Evolutionary conservation across 2,797 vertebrate species (phyloP).

Genomic region (Buceros bicornis): DNA sequence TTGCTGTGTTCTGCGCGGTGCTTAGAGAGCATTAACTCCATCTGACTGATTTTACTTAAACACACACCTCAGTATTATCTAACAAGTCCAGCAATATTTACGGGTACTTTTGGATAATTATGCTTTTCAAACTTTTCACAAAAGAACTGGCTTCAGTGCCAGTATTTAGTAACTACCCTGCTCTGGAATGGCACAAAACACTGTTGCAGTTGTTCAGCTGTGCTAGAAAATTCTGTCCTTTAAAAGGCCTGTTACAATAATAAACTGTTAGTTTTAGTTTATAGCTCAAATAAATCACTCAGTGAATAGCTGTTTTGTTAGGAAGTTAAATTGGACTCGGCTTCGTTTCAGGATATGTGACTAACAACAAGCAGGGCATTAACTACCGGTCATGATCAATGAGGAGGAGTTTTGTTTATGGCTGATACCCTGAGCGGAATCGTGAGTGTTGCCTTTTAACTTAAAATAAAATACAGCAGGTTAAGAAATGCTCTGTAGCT

Average conservation of each 20-base stretch:
- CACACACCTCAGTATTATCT: not conserved
- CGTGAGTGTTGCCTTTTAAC: not conserved
- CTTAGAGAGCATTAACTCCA: not conserved
- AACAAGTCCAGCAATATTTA: not conserved
- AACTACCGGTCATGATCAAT: slow-evolving; percentile 70
- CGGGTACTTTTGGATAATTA: not conserved
- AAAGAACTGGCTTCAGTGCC: slow-evolving; percentile 18
- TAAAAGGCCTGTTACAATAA: slow-evolving; percentile 70
- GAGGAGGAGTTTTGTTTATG: slow-evolving; percentile 70
- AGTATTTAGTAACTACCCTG: slow-evolving; percentile 43
- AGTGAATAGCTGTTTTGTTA: slow-evolving; percentile 75
- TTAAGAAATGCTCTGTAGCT: not conserved
- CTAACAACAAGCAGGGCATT: slow-evolving; percentile 69
- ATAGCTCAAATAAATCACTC: slow-evolving; percentile 70
- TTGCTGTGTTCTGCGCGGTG: not conserved
- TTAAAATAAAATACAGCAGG: slow-evolving; percentile 43
- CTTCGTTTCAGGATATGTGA: slow-evolving; percentile 71
- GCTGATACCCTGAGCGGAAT: slow-evolving; percentile 22
- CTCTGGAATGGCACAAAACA: slow-evolving; percentile 61
- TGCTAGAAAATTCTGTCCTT: slow-evolving; percentile 64
- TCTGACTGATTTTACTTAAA: not conserved
- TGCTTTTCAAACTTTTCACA: slow-evolving; percentile 36
- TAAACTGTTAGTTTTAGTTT: slow-evolving; percentile 77
- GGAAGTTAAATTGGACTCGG: slow-evolving; percentile 70
- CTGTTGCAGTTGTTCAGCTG: slow-evolving; percentile 66